A percentile compares a stretch with the other conserved stretches of the same genome.
Conservation (phyloP, 2,888 invertebrate genomes). For the Alsophila aescularia region DNA sequence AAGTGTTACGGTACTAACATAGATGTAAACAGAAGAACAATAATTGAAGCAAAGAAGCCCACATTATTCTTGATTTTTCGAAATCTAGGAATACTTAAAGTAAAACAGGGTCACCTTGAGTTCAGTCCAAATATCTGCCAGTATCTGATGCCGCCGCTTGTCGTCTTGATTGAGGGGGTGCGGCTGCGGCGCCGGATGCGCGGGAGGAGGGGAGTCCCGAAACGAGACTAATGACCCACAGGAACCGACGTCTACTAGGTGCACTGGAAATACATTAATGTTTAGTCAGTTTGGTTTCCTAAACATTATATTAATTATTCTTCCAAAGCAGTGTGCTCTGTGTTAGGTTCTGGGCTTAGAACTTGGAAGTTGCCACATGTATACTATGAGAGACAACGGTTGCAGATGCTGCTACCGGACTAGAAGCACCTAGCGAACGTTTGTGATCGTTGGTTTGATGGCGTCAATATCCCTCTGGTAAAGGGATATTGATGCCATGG, state of each 20-base stretch:
- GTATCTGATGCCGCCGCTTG: slow-evolving; percentile 86
- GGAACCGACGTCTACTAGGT: slow-evolving; percentile 75
- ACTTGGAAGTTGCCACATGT: no score
- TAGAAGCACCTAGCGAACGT: no score
- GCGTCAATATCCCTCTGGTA: no score
- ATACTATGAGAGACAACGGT: no score
- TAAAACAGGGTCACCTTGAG: slow-evolving; percentile 69
- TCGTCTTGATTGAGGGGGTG: slow-evolving; percentile 85
- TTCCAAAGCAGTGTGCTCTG: no score
- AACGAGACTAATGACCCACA: slow-evolving; percentile 80
- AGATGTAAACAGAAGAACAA: no score
- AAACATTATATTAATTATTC: neutral
- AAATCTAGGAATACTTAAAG: neutral
- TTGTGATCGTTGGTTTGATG: no score
- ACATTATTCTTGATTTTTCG: neutral
- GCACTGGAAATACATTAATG: slow-evolving; percentile 57
- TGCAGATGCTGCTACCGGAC: no score
- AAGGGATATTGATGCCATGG: no score
- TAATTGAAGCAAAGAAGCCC: neutral
- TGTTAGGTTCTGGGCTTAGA: no score
- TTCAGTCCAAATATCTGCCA: slow-evolving; percentile 87
- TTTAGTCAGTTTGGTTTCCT: neutral
- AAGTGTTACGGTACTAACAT: no score
- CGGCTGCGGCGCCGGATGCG: slow-evolving; percentile 73
- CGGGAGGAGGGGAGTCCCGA: slow-evolving; percentile 76